Conservation (phyloP, 2,797 vertebrate species). For the Xenentodon cancila region DNA sequence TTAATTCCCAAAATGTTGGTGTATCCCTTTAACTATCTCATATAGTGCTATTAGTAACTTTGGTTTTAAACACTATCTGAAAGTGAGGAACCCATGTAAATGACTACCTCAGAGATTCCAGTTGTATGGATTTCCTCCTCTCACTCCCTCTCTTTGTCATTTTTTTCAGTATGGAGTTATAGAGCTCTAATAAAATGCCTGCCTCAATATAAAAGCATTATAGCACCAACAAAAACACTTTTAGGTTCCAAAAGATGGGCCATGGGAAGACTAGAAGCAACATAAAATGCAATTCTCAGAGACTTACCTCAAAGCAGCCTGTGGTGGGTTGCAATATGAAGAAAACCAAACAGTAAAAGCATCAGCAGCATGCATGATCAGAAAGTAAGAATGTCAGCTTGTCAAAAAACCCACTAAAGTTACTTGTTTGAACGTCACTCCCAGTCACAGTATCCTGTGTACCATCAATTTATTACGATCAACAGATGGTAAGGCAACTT, state of each 20-base stretch:
- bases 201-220: too few species aligned
- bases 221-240: conserved; percentile 2
- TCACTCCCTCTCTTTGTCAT: too few species aligned
- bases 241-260: conserved; percentile 10
- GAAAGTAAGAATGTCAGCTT: conserved; percentile 26
- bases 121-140: too few species aligned
- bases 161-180: too few species aligned
- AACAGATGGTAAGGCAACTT: conserved; percentile 31
- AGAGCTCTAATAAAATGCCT: too few species aligned
- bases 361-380: conserved; percentile 35
- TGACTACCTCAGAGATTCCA: too few species aligned
- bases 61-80: too few species aligned
- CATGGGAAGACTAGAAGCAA: conserved; percentile 21
- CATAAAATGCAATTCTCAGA: conserved; percentile 12
- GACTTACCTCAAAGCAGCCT: conserved; percentile 27
- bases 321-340: conserved; percentile 8
- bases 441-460: conserved; percentile 28
- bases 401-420: conserved; percentile 29
- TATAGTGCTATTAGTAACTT: too few species aligned
- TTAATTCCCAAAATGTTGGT: too few species aligned
- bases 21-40: too few species aligned
- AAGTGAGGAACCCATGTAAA: too few species aligned
- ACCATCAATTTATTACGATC: conserved; percentile 28
- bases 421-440: conserved; percentile 34
- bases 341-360: conserved; percentile 8